phyloP scores from a whole-genome alignment of 1,140 invertebrate species.

The Mactra quadrangularis region DNA sequence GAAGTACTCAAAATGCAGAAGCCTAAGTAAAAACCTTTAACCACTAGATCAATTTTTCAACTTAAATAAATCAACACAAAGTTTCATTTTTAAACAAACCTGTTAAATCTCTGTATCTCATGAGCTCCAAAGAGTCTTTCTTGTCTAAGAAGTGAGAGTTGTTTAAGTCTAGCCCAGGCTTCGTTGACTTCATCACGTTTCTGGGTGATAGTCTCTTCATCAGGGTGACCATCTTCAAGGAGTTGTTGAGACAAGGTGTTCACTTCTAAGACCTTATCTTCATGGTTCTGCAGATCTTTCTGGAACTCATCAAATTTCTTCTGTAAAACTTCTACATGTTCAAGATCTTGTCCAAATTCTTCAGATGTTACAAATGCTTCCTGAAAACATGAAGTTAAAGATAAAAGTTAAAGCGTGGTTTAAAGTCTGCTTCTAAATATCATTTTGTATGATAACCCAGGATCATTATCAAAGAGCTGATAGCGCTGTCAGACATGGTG shows the following conservation, averaged over 20 bases:
- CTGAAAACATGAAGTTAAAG: conserved; percentile 80
- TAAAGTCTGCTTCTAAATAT: too few relatives aligned
- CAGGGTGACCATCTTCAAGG: conserved; percentile 96
- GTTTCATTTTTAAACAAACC: too few relatives aligned
- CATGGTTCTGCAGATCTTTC: conserved; percentile 99
- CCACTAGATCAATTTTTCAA: too few relatives aligned
- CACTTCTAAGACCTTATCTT: conserved; percentile 98
- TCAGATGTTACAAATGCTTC: conserved; percentile 98
- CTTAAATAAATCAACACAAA: too few relatives aligned
- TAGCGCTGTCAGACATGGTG: too few relatives aligned
- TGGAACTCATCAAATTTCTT: conserved; percentile 99
- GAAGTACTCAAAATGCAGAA: too few relatives aligned
- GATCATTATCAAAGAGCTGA: too few relatives aligned
- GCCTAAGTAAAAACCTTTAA: too few relatives aligned
- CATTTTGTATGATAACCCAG: too few relatives aligned
- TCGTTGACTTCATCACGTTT: conserved; percentile 96
- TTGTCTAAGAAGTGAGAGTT: conserved; percentile 95
- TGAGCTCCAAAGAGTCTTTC: conserved; percentile 99
- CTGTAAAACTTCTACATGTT: conserved; percentile 99
- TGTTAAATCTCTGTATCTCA: conserved; percentile 99
- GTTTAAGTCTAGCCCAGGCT: conserved; percentile 97
- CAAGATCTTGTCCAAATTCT: conserved; percentile 98
- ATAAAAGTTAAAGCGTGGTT: too few relatives aligned
- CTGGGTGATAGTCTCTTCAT: conserved; percentile 94
- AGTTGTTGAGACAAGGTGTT: conserved; percentile 97